Percentiles rank a stretch among this genome's conserved stretches.
Evolutionary conservation across 2,888 invertebrate species (phyloP).

Genomic region (Thelaira solivaga): DNA sequence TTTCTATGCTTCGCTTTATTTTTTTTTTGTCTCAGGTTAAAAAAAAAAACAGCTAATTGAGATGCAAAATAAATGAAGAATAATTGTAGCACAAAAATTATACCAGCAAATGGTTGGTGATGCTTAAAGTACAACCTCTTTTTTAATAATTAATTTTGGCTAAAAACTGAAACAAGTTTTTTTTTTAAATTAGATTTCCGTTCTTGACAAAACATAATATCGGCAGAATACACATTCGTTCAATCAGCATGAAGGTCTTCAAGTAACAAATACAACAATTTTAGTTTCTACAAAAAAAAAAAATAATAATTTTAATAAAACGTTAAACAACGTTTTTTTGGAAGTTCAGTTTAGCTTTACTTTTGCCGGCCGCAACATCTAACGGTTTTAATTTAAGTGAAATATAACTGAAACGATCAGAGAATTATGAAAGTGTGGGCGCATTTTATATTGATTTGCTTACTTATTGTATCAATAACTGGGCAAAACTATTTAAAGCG

Average conservation of each 20-base stretch:
- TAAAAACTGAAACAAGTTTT: not conserved
- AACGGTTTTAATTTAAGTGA: not conserved
- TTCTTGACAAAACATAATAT: not conserved
- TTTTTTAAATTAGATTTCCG: not conserved
- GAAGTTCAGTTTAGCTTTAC: conserved; percentile 21
- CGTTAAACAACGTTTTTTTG: not conserved
- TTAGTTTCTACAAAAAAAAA: too few species aligned
- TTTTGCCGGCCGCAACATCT: conserved; percentile 3
- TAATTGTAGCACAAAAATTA: too few species aligned
- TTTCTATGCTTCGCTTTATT: too few species aligned
- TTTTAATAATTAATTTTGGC: not conserved
- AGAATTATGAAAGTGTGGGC: conserved; percentile 9
- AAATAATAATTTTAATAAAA: conserved; percentile 22
- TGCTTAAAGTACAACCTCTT: not conserved
- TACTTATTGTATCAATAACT: conserved; percentile 2
- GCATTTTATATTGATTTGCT: not conserved
- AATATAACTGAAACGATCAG: not conserved
- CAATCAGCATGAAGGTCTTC: conserved; percentile 52
- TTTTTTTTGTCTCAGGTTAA: too few species aligned
- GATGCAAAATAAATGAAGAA: too few species aligned
- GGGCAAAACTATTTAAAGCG: not conserved
- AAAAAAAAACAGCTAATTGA: too few species aligned
- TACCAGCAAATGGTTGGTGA: too few species aligned
- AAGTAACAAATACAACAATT: too few species aligned
- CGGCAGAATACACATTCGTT: conserved; percentile 5